Percentiles rank a stretch among this genome's conserved stretches.
These are phyloP conservation scores for Tribolium madens DNA, from an alignment of 1,140 invertebrate species.

Conservation along the genomic window DNA sequence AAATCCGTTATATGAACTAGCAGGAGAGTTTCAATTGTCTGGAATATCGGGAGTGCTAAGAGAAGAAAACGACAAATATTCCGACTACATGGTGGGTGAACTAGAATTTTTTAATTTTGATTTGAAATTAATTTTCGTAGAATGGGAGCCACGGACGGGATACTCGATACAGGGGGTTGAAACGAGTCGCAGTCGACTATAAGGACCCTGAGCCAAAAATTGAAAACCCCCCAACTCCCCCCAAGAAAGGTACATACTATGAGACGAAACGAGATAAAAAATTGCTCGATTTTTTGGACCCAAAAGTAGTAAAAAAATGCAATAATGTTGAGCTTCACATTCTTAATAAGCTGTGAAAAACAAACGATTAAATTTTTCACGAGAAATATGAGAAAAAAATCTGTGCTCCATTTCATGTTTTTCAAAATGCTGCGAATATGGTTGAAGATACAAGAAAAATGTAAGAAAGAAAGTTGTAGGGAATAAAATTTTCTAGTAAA, in stretches of 20 bases:
- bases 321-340: too few species aligned
- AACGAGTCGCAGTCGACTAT: constrained; percentile 58
- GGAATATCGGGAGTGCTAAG: constrained; percentile 49
- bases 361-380: too few species aligned
- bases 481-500: too few species aligned
- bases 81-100: background rate
- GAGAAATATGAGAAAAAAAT: too few species aligned
- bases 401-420: too few species aligned
- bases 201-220: constrained; percentile 26
- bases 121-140: background rate
- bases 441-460: too few species aligned
- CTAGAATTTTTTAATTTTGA: background rate
- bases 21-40: constrained; percentile 58
- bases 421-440: too few species aligned
- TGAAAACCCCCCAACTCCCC: background rate
- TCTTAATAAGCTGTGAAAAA: too few species aligned
- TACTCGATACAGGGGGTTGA: constrained; percentile 56
- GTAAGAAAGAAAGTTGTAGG: too few species aligned
- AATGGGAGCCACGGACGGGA: constrained; percentile 41
- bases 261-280: too few species aligned
- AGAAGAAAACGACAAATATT: constrained; percentile 9
- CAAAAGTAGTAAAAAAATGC: too few species aligned
- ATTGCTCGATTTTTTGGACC: too few species aligned
- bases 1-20: constrained; percentile 53
- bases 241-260: constrained; percentile 1